phyloP scores from a whole-genome alignment of 2,888 invertebrate species.

The Smittia sp. region DNA sequence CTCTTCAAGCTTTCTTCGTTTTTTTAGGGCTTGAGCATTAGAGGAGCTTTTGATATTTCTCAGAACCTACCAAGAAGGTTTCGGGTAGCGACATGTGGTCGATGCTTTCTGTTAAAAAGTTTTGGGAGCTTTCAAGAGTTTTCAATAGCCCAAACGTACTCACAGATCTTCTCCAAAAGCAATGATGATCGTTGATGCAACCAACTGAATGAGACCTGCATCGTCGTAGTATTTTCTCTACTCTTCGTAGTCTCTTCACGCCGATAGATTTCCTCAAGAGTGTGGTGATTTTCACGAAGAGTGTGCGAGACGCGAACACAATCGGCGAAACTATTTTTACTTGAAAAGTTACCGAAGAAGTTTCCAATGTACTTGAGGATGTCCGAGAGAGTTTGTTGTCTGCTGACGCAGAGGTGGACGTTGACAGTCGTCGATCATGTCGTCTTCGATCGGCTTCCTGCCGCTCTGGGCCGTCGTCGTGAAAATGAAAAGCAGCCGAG shows the following conservation, averaged over 20 bases:
- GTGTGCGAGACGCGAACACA: conserved; percentile 1
- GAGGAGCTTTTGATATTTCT: too few relatives aligned
- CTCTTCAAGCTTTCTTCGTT: too few relatives aligned
- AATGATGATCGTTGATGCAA: too few relatives aligned
- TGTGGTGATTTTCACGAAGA: too few relatives aligned
- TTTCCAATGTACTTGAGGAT: conserved; percentile 1
- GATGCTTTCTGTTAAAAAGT: too few relatives aligned
- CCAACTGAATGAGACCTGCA: too few relatives aligned
- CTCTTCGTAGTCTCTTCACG: neutral
- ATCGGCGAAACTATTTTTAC: conserved; percentile 36
- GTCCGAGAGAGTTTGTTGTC: neutral
- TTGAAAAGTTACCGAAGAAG: neutral
- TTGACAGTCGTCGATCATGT: neutral
- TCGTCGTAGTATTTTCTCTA: neutral
- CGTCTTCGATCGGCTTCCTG: neutral
- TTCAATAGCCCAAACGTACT: too few relatives aligned
- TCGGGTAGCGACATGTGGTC: too few relatives aligned
- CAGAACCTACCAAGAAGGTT: too few relatives aligned
- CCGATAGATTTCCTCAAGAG: conserved; percentile 1
- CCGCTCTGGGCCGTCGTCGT: neutral
- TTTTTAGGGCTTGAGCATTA: too few relatives aligned
- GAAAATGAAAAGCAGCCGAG: conserved; percentile 12
- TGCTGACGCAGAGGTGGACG: neutral
- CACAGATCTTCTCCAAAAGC: too few relatives aligned
- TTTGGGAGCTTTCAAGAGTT: too few relatives aligned